Evolutionary conservation across 2,888 invertebrate species (phyloP).

Genomic region (Sylvicola cinctus): DNA sequence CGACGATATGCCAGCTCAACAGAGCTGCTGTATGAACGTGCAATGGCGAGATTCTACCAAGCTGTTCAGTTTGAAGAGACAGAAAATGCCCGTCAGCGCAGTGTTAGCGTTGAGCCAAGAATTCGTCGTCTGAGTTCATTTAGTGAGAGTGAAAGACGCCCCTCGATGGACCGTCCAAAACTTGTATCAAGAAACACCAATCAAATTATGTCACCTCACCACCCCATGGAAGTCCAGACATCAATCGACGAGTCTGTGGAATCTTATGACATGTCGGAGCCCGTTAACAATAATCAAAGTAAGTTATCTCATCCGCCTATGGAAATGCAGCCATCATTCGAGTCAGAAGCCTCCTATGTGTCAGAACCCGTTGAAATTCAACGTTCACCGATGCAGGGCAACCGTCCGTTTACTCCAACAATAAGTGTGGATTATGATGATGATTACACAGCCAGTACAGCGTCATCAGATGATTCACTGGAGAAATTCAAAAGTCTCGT

Average conservation of each 20-base stretch:
- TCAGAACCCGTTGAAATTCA: too few species aligned
- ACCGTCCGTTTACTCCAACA: slow-evolving; percentile 1
- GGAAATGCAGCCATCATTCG: too few species aligned
- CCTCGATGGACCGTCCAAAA: too few species aligned
- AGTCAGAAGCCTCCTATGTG: too few species aligned
- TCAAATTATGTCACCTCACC: too few species aligned
- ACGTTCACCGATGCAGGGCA: too few species aligned
- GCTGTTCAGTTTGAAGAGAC: slow-evolving; percentile 56
- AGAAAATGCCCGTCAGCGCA: slow-evolving; percentile 24
- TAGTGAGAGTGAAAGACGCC: slow-evolving; percentile 10
- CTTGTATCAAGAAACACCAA: too few species aligned
- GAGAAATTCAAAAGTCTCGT: slow-evolving; percentile 24
- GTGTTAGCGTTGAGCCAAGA: slow-evolving; percentile 11
- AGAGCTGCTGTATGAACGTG: slow-evolving; percentile 57
- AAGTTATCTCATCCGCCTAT: too few species aligned
- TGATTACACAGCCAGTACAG: slow-evolving; percentile 42
- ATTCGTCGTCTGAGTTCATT: slow-evolving; percentile 6
- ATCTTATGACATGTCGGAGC: too few species aligned
- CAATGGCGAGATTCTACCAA: slow-evolving; percentile 63
- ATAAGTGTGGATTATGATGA: slow-evolving; percentile 28
- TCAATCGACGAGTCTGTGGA: too few species aligned
- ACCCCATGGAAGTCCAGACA: too few species aligned
- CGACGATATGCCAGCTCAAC: slow-evolving; percentile 62
- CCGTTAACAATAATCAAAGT: too few species aligned
- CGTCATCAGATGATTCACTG: slow-evolving; percentile 27